Percentiles rank a stretch among this genome's conserved stretches.
These are phyloP conservation scores for Meiosimyza decipiens DNA, from an alignment of 2,888 invertebrate species.

Conservation along the genomic window DNA sequence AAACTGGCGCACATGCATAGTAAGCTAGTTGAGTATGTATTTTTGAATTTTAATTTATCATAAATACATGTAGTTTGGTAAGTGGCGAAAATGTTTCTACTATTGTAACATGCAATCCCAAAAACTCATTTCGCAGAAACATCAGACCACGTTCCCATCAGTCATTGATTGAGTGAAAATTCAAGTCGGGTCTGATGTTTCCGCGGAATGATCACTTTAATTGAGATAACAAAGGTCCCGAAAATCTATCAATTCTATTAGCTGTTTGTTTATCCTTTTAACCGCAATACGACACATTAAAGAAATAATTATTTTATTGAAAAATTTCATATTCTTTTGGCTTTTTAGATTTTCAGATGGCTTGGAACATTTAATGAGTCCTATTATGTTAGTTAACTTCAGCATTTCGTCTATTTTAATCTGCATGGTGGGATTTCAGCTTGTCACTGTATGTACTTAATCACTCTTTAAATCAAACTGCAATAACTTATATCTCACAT, in stretches of 20 bases:
- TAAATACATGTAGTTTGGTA: not conserved
- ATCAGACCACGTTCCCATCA: too few species aligned
- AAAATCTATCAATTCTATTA: too few species aligned
- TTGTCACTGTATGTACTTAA: conserved; percentile 53
- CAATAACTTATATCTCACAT: not conserved
- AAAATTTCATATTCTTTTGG: not conserved
- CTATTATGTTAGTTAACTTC: conserved; percentile 62
- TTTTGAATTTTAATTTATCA: not conserved
- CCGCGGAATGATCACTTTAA: too few species aligned
- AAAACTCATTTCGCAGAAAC: too few species aligned
- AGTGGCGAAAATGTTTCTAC: not conserved
- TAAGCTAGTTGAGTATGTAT: conserved; percentile 57
- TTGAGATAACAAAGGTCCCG: too few species aligned
- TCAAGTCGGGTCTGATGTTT: too few species aligned
- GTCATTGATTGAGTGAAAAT: too few species aligned
- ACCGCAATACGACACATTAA: too few species aligned
- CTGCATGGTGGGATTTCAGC: conserved; percentile 66
- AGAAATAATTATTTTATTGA: not conserved
- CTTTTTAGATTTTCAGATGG: conserved; percentile 55
- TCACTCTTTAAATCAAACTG: not conserved
- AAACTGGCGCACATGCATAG: conserved; percentile 57
- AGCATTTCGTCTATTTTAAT: conserved; percentile 63
- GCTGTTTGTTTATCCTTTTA: too few species aligned
- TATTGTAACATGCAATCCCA: too few species aligned
- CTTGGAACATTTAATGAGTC: conserved; percentile 63